Evolutionary conservation across 2,113 vertebrate genomes (phyloP).

Genomic region (Eonycteris spelaea): DNA sequence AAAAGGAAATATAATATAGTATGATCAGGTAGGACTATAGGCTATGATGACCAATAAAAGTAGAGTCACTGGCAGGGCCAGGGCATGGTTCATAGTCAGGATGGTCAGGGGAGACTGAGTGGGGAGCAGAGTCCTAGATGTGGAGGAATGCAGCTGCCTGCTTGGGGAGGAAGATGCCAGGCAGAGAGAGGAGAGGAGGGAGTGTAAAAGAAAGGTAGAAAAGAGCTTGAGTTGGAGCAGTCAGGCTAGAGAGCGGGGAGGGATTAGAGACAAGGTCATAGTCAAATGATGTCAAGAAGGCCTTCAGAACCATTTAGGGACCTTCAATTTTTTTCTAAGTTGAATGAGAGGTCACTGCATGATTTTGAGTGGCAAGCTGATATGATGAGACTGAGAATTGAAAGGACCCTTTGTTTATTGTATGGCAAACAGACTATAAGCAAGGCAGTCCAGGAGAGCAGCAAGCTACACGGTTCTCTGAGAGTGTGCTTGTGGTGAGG

Average conservation of each 20-base stretch:
- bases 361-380: not conserved
- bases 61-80: accelerated
- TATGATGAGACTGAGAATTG: not conserved
- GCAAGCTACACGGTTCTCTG: not conserved
- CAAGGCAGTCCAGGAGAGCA: not conserved
- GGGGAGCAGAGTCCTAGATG: not conserved
- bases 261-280: not conserved
- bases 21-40: not conserved
- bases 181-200: too few species aligned
- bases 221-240: not conserved
- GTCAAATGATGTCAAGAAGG: not conserved
- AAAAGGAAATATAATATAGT: not conserved
- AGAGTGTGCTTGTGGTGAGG: not conserved
- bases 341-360: not conserved
- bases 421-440: not conserved
- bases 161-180: not conserved
- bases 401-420: not conserved
- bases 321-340: not conserved
- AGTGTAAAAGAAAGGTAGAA: not conserved
- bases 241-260: not conserved
- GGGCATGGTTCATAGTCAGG: accelerated
- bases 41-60: not conserved
- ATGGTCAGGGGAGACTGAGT: not conserved
- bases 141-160: not conserved
- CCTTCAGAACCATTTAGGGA: not conserved